Base-by-base conservation (phyloP, 2,888 invertebrate species). In the Trissolcus japonicus region DNA sequence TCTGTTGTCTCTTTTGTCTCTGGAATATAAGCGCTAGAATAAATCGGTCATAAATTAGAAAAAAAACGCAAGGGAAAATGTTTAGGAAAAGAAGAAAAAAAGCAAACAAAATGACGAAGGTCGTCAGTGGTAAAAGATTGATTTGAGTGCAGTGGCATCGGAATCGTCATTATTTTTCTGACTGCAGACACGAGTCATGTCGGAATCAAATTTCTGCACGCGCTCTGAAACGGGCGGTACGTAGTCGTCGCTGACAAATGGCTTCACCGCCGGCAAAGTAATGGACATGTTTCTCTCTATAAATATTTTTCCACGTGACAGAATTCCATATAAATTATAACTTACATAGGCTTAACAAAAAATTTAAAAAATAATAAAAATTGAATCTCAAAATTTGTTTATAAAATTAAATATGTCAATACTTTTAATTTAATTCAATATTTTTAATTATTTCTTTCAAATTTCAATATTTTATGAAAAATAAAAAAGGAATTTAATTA, bases 201-300 rank as follows among this genome's bases (percentile, higher is more conserved):
- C 59, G 50, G 62, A 35, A 14, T 76, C 71, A 40, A 59, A 71
- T 76, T 76, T 76, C 75, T 76, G 71, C 69, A 66, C 55, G 71
- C 41, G 35, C 21, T 41, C 56, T 56, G 51, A 56, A 65, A 71
- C 35, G 46, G 56, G 66, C 76, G 69, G 71, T 43, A 9, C 59
- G 29, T 40, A 59, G 11, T 9, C 51, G 35, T 66, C 54, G 35
- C 29, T 66, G 71, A 69, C 71, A 66, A 76, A 76, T 71, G 51
- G 65, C 21, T 43, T 9, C 16, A 2, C 56, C 41, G 66, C 59
- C 69, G 71, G 41, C 57, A 66, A 69, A 69, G 60, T 69, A 76
- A 71, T 57, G 40, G 9, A 40, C 29, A 4, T 51, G 46, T 17
- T 19, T 51, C 21, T 17, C 9, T 4, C 17, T 51, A 16, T 19